A percentile compares a stretch with the other conserved stretches of the same genome.
phyloP scores from a whole-genome alignment of 2,797 vertebrate species.

The Acrocephalus scirpaceus region DNA sequence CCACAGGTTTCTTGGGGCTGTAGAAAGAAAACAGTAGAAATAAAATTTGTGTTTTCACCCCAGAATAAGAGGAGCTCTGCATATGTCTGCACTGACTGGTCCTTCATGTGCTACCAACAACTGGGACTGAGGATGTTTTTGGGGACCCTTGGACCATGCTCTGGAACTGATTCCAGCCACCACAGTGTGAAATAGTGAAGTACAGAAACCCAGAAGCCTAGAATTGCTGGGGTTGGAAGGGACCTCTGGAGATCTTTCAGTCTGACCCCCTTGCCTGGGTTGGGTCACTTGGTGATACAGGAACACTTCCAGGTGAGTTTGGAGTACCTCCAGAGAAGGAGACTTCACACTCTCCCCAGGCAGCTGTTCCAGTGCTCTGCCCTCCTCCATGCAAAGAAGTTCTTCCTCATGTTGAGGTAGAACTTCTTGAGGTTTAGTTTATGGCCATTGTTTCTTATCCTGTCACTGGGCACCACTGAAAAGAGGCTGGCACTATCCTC shows the following conservation, averaged over 20 bases:
- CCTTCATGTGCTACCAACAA: background rate
- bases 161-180: background rate
- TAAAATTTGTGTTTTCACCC: background rate
- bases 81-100: background rate
- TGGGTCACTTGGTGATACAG: background rate
- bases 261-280: background rate
- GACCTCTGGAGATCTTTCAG: background rate
- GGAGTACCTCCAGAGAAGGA: background rate
- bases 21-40: background rate
- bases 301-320: background rate
- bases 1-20: background rate
- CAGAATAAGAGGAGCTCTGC: background rate
- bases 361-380: background rate
- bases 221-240: background rate
- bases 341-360: background rate
- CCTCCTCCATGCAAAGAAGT: background rate
- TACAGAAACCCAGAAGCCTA: background rate
- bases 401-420: background rate
- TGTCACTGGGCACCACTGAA: background rate
- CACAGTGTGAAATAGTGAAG: fast-evolving
- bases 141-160: background rate
- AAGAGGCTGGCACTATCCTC: background rate
- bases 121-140: background rate
- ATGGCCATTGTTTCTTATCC: background rate
- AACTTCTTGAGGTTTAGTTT: background rate